Conservation (phyloP, 1,140 invertebrate genomes). For the Maconellicoccus hirsutus region DNA sequence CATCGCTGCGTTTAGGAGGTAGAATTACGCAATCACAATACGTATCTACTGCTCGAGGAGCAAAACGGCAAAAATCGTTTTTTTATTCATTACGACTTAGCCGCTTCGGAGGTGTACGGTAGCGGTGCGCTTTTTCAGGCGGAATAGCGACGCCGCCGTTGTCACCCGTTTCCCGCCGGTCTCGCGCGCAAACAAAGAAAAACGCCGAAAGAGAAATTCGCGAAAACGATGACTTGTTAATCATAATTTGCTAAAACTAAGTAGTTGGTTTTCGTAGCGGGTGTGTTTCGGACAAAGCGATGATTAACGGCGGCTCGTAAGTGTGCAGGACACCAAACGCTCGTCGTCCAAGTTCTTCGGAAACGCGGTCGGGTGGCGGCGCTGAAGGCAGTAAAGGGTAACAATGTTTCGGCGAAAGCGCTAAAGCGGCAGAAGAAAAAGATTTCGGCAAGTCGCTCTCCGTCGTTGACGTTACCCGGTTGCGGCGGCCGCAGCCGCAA, state of each 20-base stretch:
- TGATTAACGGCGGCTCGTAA: slow-evolving; percentile 28
- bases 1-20: too few relatives aligned
- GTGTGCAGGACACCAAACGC: slow-evolving; percentile 6
- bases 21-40: too few relatives aligned
- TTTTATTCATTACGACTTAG: too few relatives aligned
- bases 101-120: too few relatives aligned
- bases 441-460: neutral
- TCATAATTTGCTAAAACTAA: slow-evolving; percentile 18
- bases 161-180: too few relatives aligned
- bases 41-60: too few relatives aligned
- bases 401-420: neutral
- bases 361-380: neutral
- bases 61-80: too few relatives aligned
- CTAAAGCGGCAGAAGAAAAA: neutral
- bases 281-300: slow-evolving; percentile 27
- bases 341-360: neutral
- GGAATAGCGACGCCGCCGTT: too few relatives aligned
- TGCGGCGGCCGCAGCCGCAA: neutral
- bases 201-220: neutral
- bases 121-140: too few relatives aligned
- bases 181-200: neutral
- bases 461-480: neutral
- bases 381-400: neutral
- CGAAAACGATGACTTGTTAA: neutral
- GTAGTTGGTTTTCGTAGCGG: slow-evolving; percentile 1